Conservation (phyloP, 2,797 vertebrate species). For the Artibeus lituratus region DNA sequence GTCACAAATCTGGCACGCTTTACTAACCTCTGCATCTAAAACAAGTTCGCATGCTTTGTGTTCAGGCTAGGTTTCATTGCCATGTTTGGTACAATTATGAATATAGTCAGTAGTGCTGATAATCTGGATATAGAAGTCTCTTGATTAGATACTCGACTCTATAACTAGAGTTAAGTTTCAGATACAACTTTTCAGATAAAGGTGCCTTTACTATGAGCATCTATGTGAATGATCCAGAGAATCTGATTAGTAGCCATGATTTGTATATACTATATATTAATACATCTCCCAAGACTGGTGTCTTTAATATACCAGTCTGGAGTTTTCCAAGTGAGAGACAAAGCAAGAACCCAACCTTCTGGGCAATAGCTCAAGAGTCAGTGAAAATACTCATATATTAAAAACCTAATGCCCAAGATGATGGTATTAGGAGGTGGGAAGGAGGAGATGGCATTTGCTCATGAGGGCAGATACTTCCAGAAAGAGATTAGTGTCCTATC, state of each 20-base stretch:
- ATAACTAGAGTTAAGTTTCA: too few relatives aligned
- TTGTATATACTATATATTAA: not conserved
- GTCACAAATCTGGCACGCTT: not conserved
- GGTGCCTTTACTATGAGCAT: not conserved
- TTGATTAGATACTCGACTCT: not conserved
- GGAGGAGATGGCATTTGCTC: not conserved
- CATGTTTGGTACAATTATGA: not conserved
- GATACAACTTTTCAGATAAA: not conserved
- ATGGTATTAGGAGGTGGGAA: not conserved
- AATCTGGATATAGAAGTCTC: not conserved
- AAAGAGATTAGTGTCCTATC: not conserved
- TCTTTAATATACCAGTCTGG: not conserved
- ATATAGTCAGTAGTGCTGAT: not conserved
- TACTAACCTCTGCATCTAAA: not conserved
- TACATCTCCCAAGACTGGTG: not conserved
- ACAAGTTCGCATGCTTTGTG: not conserved
- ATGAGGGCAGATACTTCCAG: not conserved
- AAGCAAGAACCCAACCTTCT: not conserved
- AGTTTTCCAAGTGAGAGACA: not conserved
- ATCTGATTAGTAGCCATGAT: not conserved
- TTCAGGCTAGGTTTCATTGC: not conserved
- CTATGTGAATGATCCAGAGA: not conserved
- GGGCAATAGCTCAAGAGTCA: not conserved
- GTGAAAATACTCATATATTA: not conserved
- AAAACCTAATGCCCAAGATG: not conserved